These are phyloP conservation scores for Temnothorax ravouxi DNA, from an alignment of 2,888 invertebrate species.

Conservation along the genomic window DNA sequence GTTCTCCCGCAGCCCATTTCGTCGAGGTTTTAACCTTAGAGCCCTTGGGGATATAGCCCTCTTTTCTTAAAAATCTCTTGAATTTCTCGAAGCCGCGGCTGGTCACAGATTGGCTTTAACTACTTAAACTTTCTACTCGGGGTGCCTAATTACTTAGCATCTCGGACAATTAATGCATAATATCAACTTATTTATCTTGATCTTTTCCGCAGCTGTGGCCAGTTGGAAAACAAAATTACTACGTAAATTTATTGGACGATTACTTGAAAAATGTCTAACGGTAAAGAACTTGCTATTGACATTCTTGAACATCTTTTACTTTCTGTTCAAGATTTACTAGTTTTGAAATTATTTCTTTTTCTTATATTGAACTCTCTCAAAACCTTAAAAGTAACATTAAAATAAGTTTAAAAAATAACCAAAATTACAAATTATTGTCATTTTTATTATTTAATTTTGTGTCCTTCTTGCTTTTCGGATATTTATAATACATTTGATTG, in stretches of 20 bases:
- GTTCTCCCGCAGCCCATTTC: conserved; percentile 38
- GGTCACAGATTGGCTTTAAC: conserved; percentile 29
- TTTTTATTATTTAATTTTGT: neutral
- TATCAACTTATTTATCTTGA: conserved; percentile 23
- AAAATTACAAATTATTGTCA: neutral
- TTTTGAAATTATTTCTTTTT: conserved; percentile 8
- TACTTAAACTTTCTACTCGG: conserved; percentile 28
- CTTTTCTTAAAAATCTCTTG: conserved; percentile 40
- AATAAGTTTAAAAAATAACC: neutral
- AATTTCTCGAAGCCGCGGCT: conserved; percentile 32
- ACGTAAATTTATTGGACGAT: neutral
- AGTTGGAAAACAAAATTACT: conserved; percentile 15
- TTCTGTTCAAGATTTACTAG: neutral
- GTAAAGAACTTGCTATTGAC: neutral
- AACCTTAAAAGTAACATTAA: neutral
- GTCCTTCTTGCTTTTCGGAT: neutral
- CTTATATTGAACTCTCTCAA: neutral
- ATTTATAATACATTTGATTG: neutral
- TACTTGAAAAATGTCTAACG: neutral
- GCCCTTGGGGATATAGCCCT: conserved; percentile 31
- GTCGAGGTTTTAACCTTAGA: conserved; percentile 33
- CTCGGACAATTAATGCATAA: conserved; percentile 14
- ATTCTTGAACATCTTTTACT: neutral
- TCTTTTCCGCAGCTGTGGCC: conserved; percentile 21
- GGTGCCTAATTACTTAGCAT: conserved; percentile 18